Evolutionary conservation across 1,140 invertebrate species (phyloP), one percentile per base, ranked within the genome.

Genomic region (Chymomyza costata): DNA sequence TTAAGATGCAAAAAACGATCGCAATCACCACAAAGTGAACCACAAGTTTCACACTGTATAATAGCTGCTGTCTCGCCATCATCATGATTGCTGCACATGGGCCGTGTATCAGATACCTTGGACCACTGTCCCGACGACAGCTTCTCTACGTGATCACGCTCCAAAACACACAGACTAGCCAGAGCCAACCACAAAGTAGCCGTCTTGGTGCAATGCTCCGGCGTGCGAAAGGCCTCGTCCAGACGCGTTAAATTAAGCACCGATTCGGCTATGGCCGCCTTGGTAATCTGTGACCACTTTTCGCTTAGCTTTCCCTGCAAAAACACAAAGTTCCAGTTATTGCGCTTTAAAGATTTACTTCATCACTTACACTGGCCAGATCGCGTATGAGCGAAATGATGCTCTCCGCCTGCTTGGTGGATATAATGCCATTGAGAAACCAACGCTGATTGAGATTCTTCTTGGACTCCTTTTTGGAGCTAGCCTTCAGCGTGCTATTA

Each of bases 1-100:
- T 96, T 95, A 17, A 99, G 88, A 87, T 99, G 97, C 3, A 99
- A 87, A 78, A 97, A 95, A 16, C 95, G 89, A 86, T 99, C 97
- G 86, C 97, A 99, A 76, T 99, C 97, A 1, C 93, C 92, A 86
- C 97, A 99, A 8, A 98, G 87, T 64, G 96, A 94, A 2, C 95
- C 95, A 84, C 97, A 99, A 5, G 90, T 88, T 49, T 92, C 92
- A 85, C 97, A 99, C 49, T 95, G 92, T 37, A 99, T 95, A 32
- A 98, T 94, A 1, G 97, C 97, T 1, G 92, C 89, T 0, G 97
- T 99, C 78, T 95, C 92, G 1, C 95, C 95, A 84, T 99, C 97
- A 83, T 99, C 97, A 84, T 99, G 97, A 86, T 99, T 99, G 40
- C 90, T 93, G 87, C 97, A 99, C 19, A 93, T 92, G 3, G 87